phyloP scores from a whole-genome alignment of 2,113 vertebrate species.

The Pelecanoides urinatrix region DNA sequence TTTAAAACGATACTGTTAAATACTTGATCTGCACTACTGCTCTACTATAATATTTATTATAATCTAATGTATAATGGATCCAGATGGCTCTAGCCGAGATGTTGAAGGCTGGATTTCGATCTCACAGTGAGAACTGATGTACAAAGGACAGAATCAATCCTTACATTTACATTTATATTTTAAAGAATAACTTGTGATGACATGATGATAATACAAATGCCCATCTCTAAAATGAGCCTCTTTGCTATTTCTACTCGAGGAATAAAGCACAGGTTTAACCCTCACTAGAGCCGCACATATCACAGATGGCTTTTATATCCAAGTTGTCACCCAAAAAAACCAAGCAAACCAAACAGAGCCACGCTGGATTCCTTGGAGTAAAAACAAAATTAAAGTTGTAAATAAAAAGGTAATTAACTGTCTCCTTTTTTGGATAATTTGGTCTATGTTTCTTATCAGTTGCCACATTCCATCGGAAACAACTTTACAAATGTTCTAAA shows the following conservation, averaged over 20 bases:
- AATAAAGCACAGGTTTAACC: background rate
- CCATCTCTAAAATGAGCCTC: background rate
- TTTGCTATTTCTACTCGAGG: background rate
- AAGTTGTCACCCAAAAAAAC: background rate
- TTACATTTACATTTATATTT: background rate
- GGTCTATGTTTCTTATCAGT: conserved; percentile 49
- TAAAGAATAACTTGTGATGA: conserved; percentile 14
- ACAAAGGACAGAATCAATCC: background rate
- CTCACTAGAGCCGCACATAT: background rate
- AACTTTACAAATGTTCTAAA: conserved; percentile 59
- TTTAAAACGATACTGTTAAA: conserved; percentile 42
- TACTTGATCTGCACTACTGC: background rate
- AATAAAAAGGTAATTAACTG: conserved; percentile 71
- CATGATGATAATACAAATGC: background rate
- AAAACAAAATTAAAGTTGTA: conserved; percentile 55
- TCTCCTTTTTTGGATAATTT: conserved; percentile 52
- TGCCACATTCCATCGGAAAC: conserved; percentile 56
- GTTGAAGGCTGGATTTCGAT: background rate
- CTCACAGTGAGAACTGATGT: background rate
- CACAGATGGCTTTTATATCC: background rate
- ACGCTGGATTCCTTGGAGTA: background rate
- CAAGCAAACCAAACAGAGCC: background rate
- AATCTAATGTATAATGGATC: conserved; percentile 25
- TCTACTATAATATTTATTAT: conserved; percentile 36
- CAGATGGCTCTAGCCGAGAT: background rate